Evolutionary conservation across 2,113 vertebrate genomes (phyloP).

Genomic region (Sylvilagus bachmani): DNA sequence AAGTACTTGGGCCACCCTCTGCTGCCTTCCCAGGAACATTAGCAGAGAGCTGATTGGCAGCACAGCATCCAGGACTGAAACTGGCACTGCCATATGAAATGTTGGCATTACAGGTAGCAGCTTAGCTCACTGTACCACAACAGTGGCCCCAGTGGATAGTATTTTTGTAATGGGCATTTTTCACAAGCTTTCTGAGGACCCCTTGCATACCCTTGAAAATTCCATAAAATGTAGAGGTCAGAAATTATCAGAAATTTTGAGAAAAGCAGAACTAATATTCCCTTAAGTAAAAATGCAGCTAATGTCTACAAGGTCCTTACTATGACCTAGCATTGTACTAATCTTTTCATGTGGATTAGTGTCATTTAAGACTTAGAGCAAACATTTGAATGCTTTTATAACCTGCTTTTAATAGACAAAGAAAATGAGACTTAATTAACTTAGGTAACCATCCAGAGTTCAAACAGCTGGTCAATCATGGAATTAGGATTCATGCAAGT

Average conservation of each 20-base stretch:
- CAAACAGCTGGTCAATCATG: neutral
- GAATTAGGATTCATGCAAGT: neutral
- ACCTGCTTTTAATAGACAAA: neutral
- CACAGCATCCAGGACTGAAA: too few species aligned
- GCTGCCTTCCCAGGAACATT: too few species aligned
- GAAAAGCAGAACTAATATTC: neutral
- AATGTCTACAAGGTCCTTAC: neutral
- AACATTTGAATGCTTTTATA: neutral
- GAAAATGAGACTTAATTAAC: neutral
- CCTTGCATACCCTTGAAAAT: neutral
- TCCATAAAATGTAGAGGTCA: slow-evolving; percentile 44
- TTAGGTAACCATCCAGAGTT: neutral
- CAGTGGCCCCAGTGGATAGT: too few species aligned
- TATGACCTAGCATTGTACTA: neutral
- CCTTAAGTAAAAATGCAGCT: neutral
- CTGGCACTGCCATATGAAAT: too few species aligned
- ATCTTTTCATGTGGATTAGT: neutral
- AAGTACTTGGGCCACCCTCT: too few species aligned
- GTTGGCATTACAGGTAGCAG: too few species aligned
- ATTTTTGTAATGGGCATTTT: too few species aligned
- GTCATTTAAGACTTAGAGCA: slow-evolving; percentile 42
- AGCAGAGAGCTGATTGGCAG: too few species aligned
- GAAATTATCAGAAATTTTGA: neutral
- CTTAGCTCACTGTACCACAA: too few species aligned
- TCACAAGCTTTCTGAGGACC: too few species aligned